Base-by-base conservation (phyloP, 2,113 vertebrate species). In the Miniopterus natalensis region DNA sequence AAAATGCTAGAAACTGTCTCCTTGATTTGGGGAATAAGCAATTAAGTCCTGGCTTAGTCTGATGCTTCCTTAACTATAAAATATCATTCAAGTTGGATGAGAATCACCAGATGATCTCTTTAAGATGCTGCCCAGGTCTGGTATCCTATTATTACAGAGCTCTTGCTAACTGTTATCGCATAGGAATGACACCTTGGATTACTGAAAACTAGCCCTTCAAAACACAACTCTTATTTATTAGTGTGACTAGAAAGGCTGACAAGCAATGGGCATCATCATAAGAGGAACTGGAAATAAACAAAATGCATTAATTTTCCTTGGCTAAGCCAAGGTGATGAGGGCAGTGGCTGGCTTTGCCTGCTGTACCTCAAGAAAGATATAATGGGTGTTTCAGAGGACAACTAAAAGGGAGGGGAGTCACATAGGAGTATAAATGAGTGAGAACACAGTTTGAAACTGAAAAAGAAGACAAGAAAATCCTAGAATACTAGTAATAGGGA, bases 51-150 rank as follows among this genome's bases (percentile, higher is more conserved):
- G n/a, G 45, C 63, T 91, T 86, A 86, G 57, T 84, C 55, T 93
- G 66, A 55, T 90, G n/a, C 83, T 94, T 92, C 83, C 70, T 91
- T 96, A 95, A 93, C 59, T 93, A 31, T 88, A 92, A 96, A 96
- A 87, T 95, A 27, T 57, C 63, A 0, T 81, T 90, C 71, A 95
- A 77, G 40, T 92, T 93, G 68, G 57, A 81, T 79, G 73, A 90
- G 74, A 92, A 95, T 96, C 89, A 95, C 47, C 42, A 78, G 61
- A 63, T 40, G 20, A 84, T 92, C 63, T 63, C 68, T 84, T 93
- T 95, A 92, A 89, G 80, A 86, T 96, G 47, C 7, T 66, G 88
- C 88, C 90, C 27, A 84, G 65, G 23, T 87, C 59, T 81, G 45
- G 84, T n/a, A 87, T 95, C 45, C 27, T 88, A 86, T 88, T 92